A percentile compares a stretch with the other conserved stretches of the same genome.
Conservation (phyloP, 2,888 invertebrate genomes). For the Vanessa cardui region DNA sequence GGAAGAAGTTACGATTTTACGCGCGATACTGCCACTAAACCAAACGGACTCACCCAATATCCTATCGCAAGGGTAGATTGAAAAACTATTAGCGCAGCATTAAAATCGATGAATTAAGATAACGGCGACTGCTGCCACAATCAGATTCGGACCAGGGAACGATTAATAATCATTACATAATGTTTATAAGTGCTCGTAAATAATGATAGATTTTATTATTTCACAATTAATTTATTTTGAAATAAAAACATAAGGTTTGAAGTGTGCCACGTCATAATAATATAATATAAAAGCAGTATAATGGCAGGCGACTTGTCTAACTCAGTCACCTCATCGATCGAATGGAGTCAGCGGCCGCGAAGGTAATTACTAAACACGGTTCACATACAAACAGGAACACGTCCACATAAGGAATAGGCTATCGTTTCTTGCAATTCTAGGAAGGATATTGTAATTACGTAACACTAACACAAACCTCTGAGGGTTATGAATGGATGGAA, state of each 20-base stretch:
- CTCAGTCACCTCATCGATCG: constrained; percentile 53
- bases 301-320: constrained; percentile 35
- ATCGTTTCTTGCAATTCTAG: constrained; percentile 48
- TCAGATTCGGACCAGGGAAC: constrained; percentile 44
- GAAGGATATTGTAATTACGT: constrained; percentile 59
- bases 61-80: constrained; percentile 62
- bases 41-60: constrained; percentile 52
- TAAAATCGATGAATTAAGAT: constrained; percentile 66
- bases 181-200: not conserved
- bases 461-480: constrained; percentile 51
- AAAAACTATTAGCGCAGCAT: constrained; percentile 66
- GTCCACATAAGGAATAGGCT: constrained; percentile 52
- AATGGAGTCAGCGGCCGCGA: constrained; percentile 58
- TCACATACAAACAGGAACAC: constrained; percentile 68
- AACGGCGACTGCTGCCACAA: constrained; percentile 46
- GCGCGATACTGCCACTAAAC: constrained; percentile 69
- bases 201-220: constrained; percentile 1
- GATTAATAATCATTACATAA: constrained; percentile 15
- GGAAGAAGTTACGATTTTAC: constrained; percentile 79
- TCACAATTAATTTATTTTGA: constrained; percentile 5
- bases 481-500: not conserved
- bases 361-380: constrained; percentile 76
- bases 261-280: constrained; percentile 28
- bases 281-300: constrained; percentile 29
- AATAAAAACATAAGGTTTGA: not conserved